phyloP scores from a whole-genome alignment of 2,113 vertebrate species.

The Butorides virescens region DNA sequence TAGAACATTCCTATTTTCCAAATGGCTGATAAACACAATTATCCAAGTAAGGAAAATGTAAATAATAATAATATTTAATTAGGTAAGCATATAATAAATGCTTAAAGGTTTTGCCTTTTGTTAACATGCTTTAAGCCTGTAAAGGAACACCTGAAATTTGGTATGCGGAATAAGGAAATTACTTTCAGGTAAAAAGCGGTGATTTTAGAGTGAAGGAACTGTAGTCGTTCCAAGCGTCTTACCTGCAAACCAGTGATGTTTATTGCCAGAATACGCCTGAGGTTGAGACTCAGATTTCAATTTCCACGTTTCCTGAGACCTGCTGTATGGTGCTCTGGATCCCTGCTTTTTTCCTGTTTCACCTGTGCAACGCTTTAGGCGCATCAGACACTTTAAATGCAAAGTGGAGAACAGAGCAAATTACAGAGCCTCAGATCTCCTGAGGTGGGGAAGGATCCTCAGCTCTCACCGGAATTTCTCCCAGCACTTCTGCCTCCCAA shows the following conservation, averaged over 20 bases:
- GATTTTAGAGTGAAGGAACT: background rate
- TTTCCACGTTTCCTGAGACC: background rate
- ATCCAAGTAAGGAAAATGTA: background rate
- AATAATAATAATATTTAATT: background rate
- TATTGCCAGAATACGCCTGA: accelerated
- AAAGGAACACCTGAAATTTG: background rate
- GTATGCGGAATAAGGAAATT: background rate
- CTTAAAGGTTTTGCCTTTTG: background rate
- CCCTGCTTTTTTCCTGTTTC: background rate
- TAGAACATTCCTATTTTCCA: background rate
- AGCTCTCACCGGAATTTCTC: background rate
- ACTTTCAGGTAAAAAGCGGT: background rate
- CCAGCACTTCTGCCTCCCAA: background rate
- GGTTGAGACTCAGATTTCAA: background rate
- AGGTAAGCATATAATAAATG: accelerated
- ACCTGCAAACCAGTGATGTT: background rate
- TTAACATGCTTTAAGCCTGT: background rate
- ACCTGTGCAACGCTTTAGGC: background rate
- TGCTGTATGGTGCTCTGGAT: accelerated
- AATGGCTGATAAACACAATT: background rate
- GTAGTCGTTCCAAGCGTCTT: background rate
- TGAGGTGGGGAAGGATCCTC: background rate
- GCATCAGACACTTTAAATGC: background rate
- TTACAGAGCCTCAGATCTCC: background rate
- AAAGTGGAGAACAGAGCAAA: background rate